Percentiles rank a stretch among this genome's conserved stretches.
Evolutionary conservation across 1,140 invertebrate species (phyloP).

Genomic region (Drosophila busckii): DNA sequence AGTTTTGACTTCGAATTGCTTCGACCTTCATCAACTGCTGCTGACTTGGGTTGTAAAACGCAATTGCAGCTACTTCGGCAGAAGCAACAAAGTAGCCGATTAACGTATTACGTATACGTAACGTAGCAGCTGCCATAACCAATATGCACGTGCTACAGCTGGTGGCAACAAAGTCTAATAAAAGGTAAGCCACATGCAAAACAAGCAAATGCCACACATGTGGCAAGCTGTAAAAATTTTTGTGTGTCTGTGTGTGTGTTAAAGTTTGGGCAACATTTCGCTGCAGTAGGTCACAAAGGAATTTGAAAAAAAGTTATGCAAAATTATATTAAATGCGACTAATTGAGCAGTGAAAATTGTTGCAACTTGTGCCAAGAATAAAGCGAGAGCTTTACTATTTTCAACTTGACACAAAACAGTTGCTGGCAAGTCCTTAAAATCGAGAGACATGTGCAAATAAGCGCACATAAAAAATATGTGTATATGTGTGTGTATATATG

Average conservation of each 20-base stretch:
- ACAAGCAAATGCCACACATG: background rate
- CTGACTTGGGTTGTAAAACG: too few species aligned
- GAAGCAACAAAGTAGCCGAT: conserved; percentile 47
- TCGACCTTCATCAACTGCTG: too few species aligned
- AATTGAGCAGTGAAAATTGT: too few species aligned
- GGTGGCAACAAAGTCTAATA: conserved; percentile 47
- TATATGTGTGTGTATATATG: background rate
- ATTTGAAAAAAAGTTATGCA: too few species aligned
- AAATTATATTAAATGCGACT: too few species aligned
- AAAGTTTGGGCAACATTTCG: background rate
- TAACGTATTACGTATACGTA: background rate
- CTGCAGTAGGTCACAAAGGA: conserved; percentile 16
- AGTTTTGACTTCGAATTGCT: too few species aligned
- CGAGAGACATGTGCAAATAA: background rate
- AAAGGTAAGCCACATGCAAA: conserved; percentile 17
- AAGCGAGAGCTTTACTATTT: too few species aligned
- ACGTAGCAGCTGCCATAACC: conserved; percentile 28
- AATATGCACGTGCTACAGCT: conserved; percentile 46
- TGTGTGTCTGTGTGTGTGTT: too few species aligned
- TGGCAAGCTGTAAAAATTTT: background rate
- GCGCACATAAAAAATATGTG: background rate
- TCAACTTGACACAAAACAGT: too few species aligned
- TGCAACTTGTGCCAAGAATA: too few species aligned
- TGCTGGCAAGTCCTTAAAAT: background rate
- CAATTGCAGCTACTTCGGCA: conserved; percentile 3